Evolutionary conservation across 2,113 vertebrate species (phyloP), one percentile per base, ranked within the genome.

Genomic region (Cyprinodon brontotheroides): DNA sequence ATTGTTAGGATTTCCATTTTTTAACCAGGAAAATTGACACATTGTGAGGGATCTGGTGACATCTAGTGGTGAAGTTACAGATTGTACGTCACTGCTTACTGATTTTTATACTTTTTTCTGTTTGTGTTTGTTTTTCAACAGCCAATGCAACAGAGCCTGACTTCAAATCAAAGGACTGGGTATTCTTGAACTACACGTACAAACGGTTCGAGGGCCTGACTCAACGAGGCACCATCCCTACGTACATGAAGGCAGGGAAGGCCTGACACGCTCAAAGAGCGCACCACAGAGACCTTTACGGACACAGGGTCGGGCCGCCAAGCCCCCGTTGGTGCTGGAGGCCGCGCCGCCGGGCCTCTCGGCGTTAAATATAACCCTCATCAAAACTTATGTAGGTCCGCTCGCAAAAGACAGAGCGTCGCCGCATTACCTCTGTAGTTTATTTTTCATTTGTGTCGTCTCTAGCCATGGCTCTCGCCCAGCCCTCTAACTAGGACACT

Each of bases 121-220:
- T 14, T 13, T n/a, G 20, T 65, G 66, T 82, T 39, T 64, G 65
- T 77, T 62, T 89, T 89, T 71, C 43, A 95, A 95, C 96, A 95
- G 95, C 96, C 88, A 99, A 97, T 59, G 87, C 95, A 4, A 95
- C 97, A 0, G 98, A 99, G 87, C 94, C 97, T 0, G 98, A 99
- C 94, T 99, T 98, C 92, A 99, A 99, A 88, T 98, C 97, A 69
- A 99, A 99, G 95, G 98, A 99, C 94, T 99, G 98, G 97, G 98
- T 99, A 80, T 99, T 99, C 89, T 96, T 99, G 86, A 99, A 99
- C 93, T 99, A 99, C 63, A 99, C 98, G n/a, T 99, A 99, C 93
- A 99, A 99, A 85, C 95, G 98, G 74, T 99, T 99, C 57, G 98
- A 99, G 90, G 98, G 98, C 61, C 91, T 99, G 70, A 99, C 98